Base-by-base conservation (phyloP, 2,113 vertebrate species). In the Chlamydotis undulata region DNA sequence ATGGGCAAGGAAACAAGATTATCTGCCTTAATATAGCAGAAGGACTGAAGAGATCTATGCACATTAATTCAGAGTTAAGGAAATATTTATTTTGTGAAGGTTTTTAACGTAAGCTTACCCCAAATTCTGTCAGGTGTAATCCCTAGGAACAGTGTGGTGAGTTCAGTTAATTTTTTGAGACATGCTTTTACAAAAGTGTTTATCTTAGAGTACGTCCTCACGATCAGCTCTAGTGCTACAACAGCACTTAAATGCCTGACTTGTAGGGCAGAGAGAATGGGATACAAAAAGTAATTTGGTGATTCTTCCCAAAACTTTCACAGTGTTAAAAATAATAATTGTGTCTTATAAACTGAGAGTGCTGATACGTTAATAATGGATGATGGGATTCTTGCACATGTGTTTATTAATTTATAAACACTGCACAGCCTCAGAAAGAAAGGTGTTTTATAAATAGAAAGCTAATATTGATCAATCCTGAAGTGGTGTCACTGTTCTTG, bases 371-470 rank as follows among this genome's bases (percentile, higher is more conserved):
- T 83, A 96, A 95, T 96, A 96, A 97, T 96, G 85, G 78, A 95
- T 94, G 55, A 61, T 52, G 87, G 75, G 93, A 96, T 95, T 90
- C 93, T 88, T 93, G 79, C 87, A 87, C 67, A 13, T 55, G 73
- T 75, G 86, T 87, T 96, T 91, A 96, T 96, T 97, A 95, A 96
- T 97, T 97, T 89, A 96, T 96, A 96, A 96, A 94, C 93, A 87
- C 70, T 1, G 3, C 92, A 82, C 61, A 84, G 77, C 94, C 77
- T 91, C 83, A 22, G 69, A 89, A 81, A 17, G 83, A 73, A 87
- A 95, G 69, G 57, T 87, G 52, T 37, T 94, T 74, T 94, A 94
- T 94, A 95, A 97, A 94, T 83, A 85, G 94, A 55, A 92, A 85
- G 77, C 76, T 70, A 78, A 83, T 94, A 94, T 96, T 90, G 94